Evolutionary conservation across 2,797 vertebrate genomes (phyloP).

Genomic region (Cetoscarus ocellatus): DNA sequence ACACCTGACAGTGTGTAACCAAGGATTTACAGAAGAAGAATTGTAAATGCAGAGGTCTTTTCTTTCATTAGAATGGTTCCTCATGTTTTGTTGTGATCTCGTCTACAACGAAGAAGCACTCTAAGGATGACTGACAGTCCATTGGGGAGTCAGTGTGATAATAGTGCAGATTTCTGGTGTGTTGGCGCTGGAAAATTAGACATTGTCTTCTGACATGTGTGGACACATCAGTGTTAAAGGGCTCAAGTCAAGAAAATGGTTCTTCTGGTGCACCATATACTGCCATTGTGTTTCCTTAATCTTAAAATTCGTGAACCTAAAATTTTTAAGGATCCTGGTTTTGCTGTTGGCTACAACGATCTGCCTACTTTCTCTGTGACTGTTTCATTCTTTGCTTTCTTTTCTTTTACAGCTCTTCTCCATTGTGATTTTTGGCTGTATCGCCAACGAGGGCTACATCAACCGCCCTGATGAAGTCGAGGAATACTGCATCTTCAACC

Average conservation of each 20-base stretch:
- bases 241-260: background rate
- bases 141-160: background rate
- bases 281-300: background rate
- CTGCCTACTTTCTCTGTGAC: background rate
- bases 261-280: background rate
- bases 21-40: too few species aligned
- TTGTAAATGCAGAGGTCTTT: too few species aligned
- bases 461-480: constrained; percentile 84
- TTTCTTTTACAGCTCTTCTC: constrained; percentile 89
- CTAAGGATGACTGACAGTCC: background rate
- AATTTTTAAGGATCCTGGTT: background rate
- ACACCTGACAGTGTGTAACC: too few species aligned
- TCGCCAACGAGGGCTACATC: constrained; percentile 96
- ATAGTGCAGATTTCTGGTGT: too few species aligned
- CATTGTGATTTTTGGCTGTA: constrained; percentile 95
- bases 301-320: too few species aligned
- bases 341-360: background rate
- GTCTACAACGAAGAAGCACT: background rate
- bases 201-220: background rate
- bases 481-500: constrained; percentile 97
- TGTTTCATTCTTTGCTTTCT: background rate
- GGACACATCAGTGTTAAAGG: background rate
- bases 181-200: background rate
- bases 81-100: background rate
- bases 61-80: too few species aligned